Evolutionary conservation across 2,113 vertebrate genomes (phyloP).

Genomic region (Rynchops niger): DNA sequence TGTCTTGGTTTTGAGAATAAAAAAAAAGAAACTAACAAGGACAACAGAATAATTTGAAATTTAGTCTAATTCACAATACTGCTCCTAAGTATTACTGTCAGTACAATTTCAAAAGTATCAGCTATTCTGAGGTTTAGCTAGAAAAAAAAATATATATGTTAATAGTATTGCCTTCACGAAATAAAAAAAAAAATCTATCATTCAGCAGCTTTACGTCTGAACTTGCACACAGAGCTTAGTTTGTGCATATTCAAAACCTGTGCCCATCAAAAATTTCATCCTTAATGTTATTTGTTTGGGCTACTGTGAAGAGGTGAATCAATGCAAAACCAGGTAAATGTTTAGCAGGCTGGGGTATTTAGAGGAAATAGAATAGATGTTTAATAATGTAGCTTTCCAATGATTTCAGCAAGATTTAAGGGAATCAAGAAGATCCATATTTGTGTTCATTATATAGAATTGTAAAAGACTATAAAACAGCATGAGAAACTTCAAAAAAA

Average conservation of each 20-base stretch:
- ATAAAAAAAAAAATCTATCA: neutral
- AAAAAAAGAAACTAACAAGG: neutral
- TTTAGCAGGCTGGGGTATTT: neutral
- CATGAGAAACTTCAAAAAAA: slow-evolving; percentile 29
- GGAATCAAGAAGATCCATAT: neutral
- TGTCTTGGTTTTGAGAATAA: neutral
- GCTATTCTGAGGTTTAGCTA: neutral
- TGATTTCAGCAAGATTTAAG: neutral
- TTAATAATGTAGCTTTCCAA: slow-evolving; percentile 18
- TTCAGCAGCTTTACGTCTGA: slow-evolving; percentile 17
- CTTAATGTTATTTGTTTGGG: neutral
- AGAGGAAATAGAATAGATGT: neutral
- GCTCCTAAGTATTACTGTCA: neutral
- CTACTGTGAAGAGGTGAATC: neutral
- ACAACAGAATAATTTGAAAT: neutral
- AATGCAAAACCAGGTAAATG: neutral
- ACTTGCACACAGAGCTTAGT: neutral
- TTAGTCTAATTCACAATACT: neutral
- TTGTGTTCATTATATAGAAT: neutral
- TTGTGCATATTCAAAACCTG: neutral
- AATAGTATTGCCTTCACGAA: neutral
- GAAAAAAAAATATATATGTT: neutral
- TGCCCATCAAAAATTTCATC: neutral
- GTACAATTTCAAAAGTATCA: neutral
- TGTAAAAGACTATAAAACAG: slow-evolving; percentile 29